A percentile compares a stretch with the other conserved stretches of the same genome.
Conservation (phyloP, 2,888 invertebrate species). For the Siphlonurus alternatus region DNA sequence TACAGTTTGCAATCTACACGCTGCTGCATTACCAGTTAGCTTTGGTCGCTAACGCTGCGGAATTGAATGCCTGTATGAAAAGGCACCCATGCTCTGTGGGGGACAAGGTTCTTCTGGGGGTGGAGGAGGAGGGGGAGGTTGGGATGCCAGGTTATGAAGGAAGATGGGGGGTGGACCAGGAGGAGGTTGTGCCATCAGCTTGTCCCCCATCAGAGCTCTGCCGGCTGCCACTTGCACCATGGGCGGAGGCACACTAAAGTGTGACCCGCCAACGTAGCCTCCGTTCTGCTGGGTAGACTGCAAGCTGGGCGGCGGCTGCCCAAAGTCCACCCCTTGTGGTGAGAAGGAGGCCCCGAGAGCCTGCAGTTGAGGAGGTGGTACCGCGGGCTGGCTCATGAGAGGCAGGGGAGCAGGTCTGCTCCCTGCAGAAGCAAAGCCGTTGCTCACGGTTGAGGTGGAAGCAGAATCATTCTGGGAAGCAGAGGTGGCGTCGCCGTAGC, state of each 20-base stretch:
- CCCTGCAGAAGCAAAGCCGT: slow-evolving; percentile 6
- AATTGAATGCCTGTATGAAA: not conserved
- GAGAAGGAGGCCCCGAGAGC: not conserved
- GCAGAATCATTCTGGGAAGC: not conserved
- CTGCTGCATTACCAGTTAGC: not conserved
- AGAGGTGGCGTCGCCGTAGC: not conserved
- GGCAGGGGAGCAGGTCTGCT: slow-evolving; percentile 8
- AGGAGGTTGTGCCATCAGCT: not conserved
- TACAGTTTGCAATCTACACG: no score
- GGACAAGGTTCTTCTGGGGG: not conserved
- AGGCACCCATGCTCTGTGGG: not conserved
- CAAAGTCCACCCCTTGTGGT: not conserved
- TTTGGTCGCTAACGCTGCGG: not conserved
- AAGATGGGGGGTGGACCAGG: not conserved
- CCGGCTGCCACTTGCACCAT: not conserved
- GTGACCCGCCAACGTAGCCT: not conserved
- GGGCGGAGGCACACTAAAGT: not conserved
- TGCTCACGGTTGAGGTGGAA: not conserved
- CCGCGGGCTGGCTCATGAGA: no score
- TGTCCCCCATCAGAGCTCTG: not conserved
- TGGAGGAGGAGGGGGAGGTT: slow-evolving; percentile 4
- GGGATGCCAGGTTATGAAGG: slow-evolving; percentile 1
- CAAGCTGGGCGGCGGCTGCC: slow-evolving; percentile 5
- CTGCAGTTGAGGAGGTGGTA: not conserved
- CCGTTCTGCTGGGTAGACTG: slow-evolving; percentile 6